Percentiles rank a stretch among this genome's conserved stretches.
phyloP scores from a whole-genome alignment of 2,888 invertebrate species.

The Hypolimnas misippus region DNA sequence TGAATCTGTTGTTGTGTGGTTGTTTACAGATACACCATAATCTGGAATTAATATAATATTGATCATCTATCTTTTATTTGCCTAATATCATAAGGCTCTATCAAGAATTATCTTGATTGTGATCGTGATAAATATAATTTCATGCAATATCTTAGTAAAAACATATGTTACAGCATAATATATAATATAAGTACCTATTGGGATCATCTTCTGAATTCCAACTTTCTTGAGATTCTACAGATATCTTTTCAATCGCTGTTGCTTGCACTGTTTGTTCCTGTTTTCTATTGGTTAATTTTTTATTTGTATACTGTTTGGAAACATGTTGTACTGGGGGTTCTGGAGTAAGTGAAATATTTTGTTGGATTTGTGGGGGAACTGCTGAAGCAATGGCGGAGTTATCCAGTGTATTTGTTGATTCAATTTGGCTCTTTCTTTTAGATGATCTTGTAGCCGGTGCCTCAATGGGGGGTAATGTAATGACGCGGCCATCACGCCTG shows the following conservation, averaged over 20 bases:
- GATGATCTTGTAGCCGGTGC: constrained; percentile 92
- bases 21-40: constrained; percentile 98
- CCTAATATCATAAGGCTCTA: too few species aligned
- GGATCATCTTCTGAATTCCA: constrained; percentile 96
- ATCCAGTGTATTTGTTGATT: constrained; percentile 42
- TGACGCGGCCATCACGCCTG: constrained; percentile 89
- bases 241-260: constrained; percentile 64
- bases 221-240: constrained; percentile 86
- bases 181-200: constrained; percentile 82
- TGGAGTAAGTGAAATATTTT: constrained; percentile 51
- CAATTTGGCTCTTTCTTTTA: constrained; percentile 84
- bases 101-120: too few species aligned
- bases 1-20: constrained; percentile 97
- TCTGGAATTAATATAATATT: constrained; percentile 61
- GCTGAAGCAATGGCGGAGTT: constrained; percentile 27
- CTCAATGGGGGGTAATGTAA: constrained; percentile 92
- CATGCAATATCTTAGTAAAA: neutral
- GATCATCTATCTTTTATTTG: too few species aligned
- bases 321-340: constrained; percentile 61
- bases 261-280: constrained; percentile 53
- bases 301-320: constrained; percentile 72
- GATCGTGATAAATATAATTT: too few species aligned
- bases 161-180: too few species aligned
- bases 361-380: constrained; percentile 49
- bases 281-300: constrained; percentile 63